These are phyloP conservation scores for Acrossocheilus fasciatus DNA, from an alignment of 2,797 vertebrate species.

Conservation along the genomic window DNA sequence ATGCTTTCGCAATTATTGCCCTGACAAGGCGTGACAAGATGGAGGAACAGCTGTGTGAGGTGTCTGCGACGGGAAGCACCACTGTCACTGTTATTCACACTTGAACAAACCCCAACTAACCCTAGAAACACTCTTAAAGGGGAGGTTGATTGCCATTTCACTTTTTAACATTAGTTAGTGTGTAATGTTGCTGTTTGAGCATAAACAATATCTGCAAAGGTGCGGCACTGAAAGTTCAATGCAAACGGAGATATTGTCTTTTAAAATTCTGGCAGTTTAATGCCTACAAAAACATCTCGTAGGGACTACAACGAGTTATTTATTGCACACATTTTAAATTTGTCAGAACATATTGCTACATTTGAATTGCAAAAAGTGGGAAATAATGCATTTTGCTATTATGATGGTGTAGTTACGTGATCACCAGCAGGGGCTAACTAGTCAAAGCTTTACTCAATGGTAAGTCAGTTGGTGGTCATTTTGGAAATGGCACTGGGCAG, in stretches of 20 bases:
- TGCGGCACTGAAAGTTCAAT: too few species aligned
- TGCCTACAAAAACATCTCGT: too few species aligned
- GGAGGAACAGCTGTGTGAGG: not conserved
- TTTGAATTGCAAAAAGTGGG: not conserved
- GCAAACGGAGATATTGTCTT: too few species aligned
- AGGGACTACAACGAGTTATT: too few species aligned
- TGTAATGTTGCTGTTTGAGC: too few species aligned
- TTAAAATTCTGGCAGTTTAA: too few species aligned
- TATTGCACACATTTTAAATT: not conserved
- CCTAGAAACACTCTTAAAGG: not conserved
- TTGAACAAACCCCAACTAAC: not conserved
- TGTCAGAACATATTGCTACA: not conserved
- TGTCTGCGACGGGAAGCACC: not conserved
- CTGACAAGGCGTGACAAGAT: not conserved
- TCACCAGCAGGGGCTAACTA: not conserved
- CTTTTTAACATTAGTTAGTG: too few species aligned
- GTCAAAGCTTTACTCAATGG: not conserved
- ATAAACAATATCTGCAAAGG: too few species aligned
- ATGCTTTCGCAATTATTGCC: not conserved
- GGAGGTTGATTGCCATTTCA: too few species aligned
- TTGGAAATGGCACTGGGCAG: not conserved
- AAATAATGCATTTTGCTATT: not conserved
- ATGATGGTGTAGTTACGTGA: not conserved
- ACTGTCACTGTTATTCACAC: not conserved
- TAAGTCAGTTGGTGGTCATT: too few species aligned